Conservation (phyloP, 2,888 invertebrate genomes). For the Isoperla grammatica region DNA sequence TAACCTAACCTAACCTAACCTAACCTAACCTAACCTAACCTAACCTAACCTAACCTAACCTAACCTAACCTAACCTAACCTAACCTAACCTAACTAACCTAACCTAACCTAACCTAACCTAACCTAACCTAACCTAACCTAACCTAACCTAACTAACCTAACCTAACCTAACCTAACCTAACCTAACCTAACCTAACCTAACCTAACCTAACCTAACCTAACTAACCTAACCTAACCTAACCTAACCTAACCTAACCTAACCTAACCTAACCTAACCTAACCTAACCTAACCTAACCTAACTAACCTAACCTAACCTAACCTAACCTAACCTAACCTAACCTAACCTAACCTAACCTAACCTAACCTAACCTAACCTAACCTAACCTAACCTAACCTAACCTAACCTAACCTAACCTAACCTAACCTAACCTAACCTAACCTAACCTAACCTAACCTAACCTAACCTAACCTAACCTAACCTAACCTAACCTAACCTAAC, state of each 20-base stretch:
- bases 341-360: conserved; percentile 28
- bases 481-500: conserved; percentile 15
- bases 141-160: conserved; percentile 32
- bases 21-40: conserved; percentile 28
- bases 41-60: conserved; percentile 30
- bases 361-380: conserved; percentile 30
- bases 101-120: conserved; percentile 32
- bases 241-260: conserved; percentile 17
- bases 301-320: conserved; percentile 22
- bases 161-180: conserved; percentile 34
- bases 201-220: conserved; percentile 33
- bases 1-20: conserved; percentile 29
- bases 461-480: conserved; percentile 12
- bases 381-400: conserved; percentile 19
- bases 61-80: conserved; percentile 34
- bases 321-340: conserved; percentile 15
- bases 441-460: conserved; percentile 11
- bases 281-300: conserved; percentile 21
- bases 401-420: conserved; percentile 29
- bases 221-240: conserved; percentile 33
- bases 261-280: conserved; percentile 14
- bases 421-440: conserved; percentile 20
- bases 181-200: conserved; percentile 33
- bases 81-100: conserved; percentile 36
- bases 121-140: conserved; percentile 36